Evolutionary conservation across 1,140 invertebrate genomes (phyloP), one percentile per base, ranked within the genome.

Genomic region (Dendrolimus punctatus): DNA sequence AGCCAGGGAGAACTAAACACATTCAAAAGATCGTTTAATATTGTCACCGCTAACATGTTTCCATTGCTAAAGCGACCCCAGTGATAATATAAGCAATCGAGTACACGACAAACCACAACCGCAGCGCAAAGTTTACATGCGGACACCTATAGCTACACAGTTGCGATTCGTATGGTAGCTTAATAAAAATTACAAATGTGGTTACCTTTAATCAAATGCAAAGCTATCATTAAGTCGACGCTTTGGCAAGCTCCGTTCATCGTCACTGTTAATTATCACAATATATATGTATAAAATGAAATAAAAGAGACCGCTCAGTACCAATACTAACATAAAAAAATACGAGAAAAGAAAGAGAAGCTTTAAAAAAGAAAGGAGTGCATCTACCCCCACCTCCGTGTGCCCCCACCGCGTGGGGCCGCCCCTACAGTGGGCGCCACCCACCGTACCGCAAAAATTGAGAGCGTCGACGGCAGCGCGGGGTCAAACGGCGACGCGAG

Each of bases 341-440:
- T 80, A 79, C 75, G 76, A 82, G 80, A 84, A 84, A 85, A 85
- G 82, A 85, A 85, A 83, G 82, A 85, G 82, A 85, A 79, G 76
- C 82, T 80, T 85, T 78, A 81, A 85, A 85, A 85, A 85, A 84
- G 80, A 81, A 84, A 85, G 79, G 79, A 83, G 81, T 80, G 79
- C 79, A 81, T 81, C 74, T 76, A 71, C 73, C 70, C 81, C 79
- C 74, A 72, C 76, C 66, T 67, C 58, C 53, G 58, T 41, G 52
- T 45, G 68, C 73, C 76, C 73, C 69, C 66, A 66, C 68, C 62
- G 60, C 53, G 59, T 49, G 62, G 73, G 66, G 70, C 71, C 73
- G 72, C 72, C 80, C 69, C 79, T 62, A 58, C 50, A 63, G 60
- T 68, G 74, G 77, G 80, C 69, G 70, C 77, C 79, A 84, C 80